Evolutionary conservation across 2,113 vertebrate species (phyloP).

Genomic region (Ardeotis arabs): DNA sequence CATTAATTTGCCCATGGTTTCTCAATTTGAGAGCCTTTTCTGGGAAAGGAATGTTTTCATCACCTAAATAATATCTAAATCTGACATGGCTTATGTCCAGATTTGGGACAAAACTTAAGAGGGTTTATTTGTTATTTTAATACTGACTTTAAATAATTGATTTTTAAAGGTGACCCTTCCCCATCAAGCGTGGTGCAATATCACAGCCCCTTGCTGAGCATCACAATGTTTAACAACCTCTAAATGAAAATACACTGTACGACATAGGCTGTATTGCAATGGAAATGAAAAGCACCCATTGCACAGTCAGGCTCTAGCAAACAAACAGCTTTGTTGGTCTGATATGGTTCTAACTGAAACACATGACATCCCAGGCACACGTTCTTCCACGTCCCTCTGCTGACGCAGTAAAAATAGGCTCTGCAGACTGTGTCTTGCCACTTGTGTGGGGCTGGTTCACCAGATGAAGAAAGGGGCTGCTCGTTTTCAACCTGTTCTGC

Average conservation of each 20-base stretch:
- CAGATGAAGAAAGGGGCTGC: not conserved
- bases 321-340: not conserved
- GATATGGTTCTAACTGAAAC: not conserved
- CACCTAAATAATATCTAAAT: not conserved
- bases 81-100: accelerated
- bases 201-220: not conserved
- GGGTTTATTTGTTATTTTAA: not conserved
- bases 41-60: not conserved
- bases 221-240: not conserved
- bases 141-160: not conserved
- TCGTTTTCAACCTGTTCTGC: not conserved
- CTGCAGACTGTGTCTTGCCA: not conserved
- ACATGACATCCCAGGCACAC: not conserved
- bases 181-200: not conserved
- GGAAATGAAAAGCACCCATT: not conserved
- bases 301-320: not conserved
- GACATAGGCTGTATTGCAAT: not conserved
- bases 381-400: not conserved
- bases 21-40: not conserved
- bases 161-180: not conserved
- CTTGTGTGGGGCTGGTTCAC: not conserved
- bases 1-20: not conserved
- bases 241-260: not conserved
- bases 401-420: not conserved
- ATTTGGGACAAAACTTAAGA: not conserved